phyloP scores from a whole-genome alignment of 92 coral and sea anemone genomes.

The Micromussa lordhowensis region DNA sequence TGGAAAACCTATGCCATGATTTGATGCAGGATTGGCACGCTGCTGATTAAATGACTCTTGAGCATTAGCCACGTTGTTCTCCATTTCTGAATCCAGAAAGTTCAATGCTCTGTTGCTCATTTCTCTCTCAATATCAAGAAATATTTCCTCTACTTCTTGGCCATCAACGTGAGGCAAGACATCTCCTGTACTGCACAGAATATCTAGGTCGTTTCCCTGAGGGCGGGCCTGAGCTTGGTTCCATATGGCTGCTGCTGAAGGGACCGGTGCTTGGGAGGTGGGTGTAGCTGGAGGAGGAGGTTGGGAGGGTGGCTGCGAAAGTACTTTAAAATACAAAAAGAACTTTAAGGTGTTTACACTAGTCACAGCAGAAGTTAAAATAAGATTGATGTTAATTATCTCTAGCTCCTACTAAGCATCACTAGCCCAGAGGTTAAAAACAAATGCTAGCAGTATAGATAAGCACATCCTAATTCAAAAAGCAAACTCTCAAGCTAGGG shows the following conservation, averaged over 20 bases:
- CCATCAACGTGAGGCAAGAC: conserved; percentile 95
- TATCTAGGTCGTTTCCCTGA: conserved; percentile 82
- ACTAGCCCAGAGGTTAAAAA: neutral
- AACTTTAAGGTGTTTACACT: neutral
- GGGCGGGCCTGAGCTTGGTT: conserved; percentile 71
- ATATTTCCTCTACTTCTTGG: conserved; percentile 96
- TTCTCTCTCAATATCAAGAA: conserved; percentile 92
- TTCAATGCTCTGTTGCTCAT: conserved; percentile 68
- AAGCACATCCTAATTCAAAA: neutral
- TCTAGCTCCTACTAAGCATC: neutral
- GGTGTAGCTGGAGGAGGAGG: conserved; percentile 12
- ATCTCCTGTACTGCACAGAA: conserved; percentile 77
- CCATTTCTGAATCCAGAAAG: conserved; percentile 42
- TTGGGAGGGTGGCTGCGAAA: conserved; percentile 22
- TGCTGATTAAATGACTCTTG: conserved; percentile 47
- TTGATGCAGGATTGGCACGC: conserved; percentile 43
- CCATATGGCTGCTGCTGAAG: conserved; percentile 58
- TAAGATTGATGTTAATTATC: neutral
- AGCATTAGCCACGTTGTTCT: conserved; percentile 7
- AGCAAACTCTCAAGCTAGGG: neutral
- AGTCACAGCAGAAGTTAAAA: neutral
- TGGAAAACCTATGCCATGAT: conserved; percentile 61
- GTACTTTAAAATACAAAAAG: neutral
- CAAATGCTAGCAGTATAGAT: neutral
- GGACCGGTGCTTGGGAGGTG: conserved; percentile 41